Percentiles rank a stretch among this genome's conserved stretches.
These are phyloP conservation scores for Macroglossus sobrinus DNA, from an alignment of 2,113 vertebrate genomes.

Conservation along the genomic window DNA sequence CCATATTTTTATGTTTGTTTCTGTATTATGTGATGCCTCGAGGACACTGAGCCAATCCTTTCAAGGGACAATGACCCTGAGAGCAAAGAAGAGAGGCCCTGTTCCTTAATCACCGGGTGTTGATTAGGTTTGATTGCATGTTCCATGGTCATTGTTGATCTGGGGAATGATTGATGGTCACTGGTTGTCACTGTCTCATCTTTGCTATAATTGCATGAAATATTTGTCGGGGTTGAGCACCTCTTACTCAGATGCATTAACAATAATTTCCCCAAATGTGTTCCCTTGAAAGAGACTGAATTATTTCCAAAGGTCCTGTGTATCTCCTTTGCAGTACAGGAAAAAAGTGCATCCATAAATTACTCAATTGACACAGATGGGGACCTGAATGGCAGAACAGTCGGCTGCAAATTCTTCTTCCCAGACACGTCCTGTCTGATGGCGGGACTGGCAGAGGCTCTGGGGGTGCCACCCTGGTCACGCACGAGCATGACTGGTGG, in stretches of 20 bases:
- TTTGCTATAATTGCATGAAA: constrained; percentile 80
- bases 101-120: constrained; percentile 70
- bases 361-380: constrained; percentile 63
- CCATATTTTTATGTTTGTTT: background rate
- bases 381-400: constrained; percentile 49
- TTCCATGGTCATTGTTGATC: constrained; percentile 79
- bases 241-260: constrained; percentile 80
- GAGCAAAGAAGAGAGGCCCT: constrained; percentile 53
- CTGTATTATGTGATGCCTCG: background rate
- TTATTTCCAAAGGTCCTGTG: constrained; percentile 72
- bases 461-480: background rate
- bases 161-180: constrained; percentile 75
- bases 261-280: constrained; percentile 72
- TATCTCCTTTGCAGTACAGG: constrained; percentile 30
- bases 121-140: constrained; percentile 80
- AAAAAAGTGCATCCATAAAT: constrained; percentile 74
- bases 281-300: constrained; percentile 76
- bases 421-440: constrained; percentile 43
- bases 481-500: background rate
- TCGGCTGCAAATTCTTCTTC: constrained; percentile 49
- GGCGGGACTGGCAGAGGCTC: constrained; percentile 15
- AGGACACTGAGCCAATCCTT: constrained; percentile 52
- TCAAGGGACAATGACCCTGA: constrained; percentile 46
- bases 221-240: constrained; percentile 79
- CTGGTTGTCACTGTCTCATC: constrained; percentile 75